Evolutionary conservation across 2,888 invertebrate species (phyloP), one percentile per base, ranked within the genome.

Genomic region (Lasioglossum vierecki): DNA sequence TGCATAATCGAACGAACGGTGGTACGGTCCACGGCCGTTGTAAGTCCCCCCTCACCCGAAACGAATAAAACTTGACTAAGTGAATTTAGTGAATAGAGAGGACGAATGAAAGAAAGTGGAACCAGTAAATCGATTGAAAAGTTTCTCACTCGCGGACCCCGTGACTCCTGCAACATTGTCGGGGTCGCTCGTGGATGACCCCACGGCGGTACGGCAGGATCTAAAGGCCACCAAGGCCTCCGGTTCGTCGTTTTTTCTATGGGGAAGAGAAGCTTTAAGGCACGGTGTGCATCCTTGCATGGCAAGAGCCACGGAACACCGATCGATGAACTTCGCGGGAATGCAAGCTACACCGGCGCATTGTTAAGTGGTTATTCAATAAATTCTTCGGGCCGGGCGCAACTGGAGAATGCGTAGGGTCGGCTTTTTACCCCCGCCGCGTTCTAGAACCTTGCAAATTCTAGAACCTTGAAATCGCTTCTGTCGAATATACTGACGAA

Each of bases 1-100:
- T 88, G 91, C 91, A 93, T 92, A 92, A 92, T 92, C 92, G 91
- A 88, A 79, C 85, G 86, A 92, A 87, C 84, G 88, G 89, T 85
- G 76, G 46, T 13, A 84, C 75, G 30, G 30, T 88, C 77, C 35
- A 9, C 85, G 83, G 87, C 88, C 89, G 90, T 89, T 89, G 91
- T 87, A 91, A 92, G 89, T 91, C 90, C 87, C 87, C 82, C 85
- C 87, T 85, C 82, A 15, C 2, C 15, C 15, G 30, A 30, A 90
- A 80, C 88, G 91, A 92, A 92, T 93, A 92, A 93, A 92, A 92
- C 91, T 92, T 91, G 88, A 87, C 89, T 93, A 92, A 92, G 93
- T 91, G 93, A 93, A 92, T 92, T 89, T 89, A 89, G 88, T 87
- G 93, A 92, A 92, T 92, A 87, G 90, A 86, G 91, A 86, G 88